These are phyloP conservation scores for Eretmochelys imbricata DNA, from an alignment of 2,113 vertebrate species.

Conservation along the genomic window DNA sequence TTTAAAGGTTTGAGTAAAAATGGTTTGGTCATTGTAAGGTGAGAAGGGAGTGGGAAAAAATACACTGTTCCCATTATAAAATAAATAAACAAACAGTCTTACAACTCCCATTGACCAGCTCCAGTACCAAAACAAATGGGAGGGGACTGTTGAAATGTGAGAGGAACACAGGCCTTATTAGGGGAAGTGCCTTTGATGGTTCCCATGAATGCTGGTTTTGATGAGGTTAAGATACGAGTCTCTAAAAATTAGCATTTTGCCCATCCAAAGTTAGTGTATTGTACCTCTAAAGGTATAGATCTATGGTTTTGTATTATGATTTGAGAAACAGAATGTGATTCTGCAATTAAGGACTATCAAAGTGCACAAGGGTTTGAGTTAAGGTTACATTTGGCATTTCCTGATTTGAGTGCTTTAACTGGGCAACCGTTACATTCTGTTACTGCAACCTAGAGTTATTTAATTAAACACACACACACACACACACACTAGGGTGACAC, in stretches of 20 bases:
- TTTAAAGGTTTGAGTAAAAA: constrained; percentile 18
- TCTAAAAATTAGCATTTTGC: neutral
- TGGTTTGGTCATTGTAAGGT: neutral
- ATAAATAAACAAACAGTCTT: neutral
- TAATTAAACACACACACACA: rapidly evolving
- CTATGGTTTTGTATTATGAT: neutral
- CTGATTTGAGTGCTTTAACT: neutral
- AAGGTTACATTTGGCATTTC: neutral
- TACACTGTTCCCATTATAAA: neutral
- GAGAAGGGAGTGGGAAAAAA: constrained; percentile 34
- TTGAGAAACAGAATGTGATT: neutral
- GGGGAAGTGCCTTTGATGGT: neutral
- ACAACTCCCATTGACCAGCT: neutral
- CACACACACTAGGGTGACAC: neutral
- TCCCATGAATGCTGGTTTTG: neutral
- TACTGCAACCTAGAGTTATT: neutral
- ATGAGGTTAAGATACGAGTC: neutral
- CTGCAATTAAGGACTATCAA: neutral
- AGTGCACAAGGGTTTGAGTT: neutral
- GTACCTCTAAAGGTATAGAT: neutral
- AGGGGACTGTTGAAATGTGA: neutral
- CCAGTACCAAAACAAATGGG: constrained; percentile 6
- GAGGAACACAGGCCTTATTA: neutral
- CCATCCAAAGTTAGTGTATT: rapidly evolving
- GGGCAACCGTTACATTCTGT: neutral